Percentiles rank a stretch among this genome's conserved stretches.
Evolutionary conservation across 2,888 invertebrate genomes (phyloP).

Genomic region (Belgica antarctica): DNA sequence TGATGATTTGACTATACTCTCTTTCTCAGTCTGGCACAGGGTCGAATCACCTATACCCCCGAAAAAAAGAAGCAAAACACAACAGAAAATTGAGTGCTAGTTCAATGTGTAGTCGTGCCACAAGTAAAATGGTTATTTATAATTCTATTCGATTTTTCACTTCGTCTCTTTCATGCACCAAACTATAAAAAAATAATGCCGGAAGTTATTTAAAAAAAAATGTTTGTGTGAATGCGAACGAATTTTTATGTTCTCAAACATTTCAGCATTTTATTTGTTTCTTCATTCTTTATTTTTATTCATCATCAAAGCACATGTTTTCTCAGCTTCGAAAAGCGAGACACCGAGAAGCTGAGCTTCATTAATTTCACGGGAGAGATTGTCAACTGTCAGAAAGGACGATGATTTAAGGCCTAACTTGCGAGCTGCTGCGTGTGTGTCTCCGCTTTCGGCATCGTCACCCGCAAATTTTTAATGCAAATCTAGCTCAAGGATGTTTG

Average conservation of each 20-base stretch:
- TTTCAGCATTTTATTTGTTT: background rate
- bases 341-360: background rate
- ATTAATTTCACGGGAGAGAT: too few species aligned
- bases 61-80: background rate
- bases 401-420: conserved; percentile 6
- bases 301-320: conserved; percentile 21
- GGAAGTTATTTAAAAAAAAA: conserved; percentile 44
- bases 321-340: background rate
- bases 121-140: conserved; percentile 41
- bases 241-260: conserved; percentile 29
- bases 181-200: conserved; percentile 43
- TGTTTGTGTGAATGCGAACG: conserved; percentile 36
- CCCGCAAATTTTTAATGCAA: background rate
- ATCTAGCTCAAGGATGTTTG: conserved; percentile 41
- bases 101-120: conserved; percentile 34
- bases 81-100: too few species aligned
- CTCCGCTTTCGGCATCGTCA: background rate
- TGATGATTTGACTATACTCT: conserved; percentile 42
- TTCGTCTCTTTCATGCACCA: conserved; percentile 42
- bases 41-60: conserved; percentile 28
- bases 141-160: conserved; percentile 34
- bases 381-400: conserved; percentile 32
- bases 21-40: conserved; percentile 41
- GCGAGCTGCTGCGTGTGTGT: background rate
- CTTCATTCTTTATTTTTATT: conserved; percentile 1